Evolutionary conservation across 2,113 vertebrate species (phyloP).

Genomic region (Psephotus haematonotus): DNA sequence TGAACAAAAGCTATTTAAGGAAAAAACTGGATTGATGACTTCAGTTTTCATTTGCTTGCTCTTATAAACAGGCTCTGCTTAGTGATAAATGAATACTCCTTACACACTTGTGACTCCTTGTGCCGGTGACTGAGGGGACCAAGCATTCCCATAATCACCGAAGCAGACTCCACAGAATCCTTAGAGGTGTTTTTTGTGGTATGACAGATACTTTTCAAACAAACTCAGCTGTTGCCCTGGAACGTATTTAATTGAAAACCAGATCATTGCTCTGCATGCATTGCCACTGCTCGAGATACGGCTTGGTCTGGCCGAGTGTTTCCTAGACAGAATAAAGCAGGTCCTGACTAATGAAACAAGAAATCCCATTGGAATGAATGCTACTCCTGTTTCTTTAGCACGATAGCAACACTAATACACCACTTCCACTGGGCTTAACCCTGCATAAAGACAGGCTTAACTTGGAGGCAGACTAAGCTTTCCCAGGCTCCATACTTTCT

Average conservation of each 20-base stretch:
- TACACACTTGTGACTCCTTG: not conserved
- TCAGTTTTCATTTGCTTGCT: conserved; percentile 4
- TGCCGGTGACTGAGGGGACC: not conserved
- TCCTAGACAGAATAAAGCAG: not conserved
- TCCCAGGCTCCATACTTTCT: not conserved
- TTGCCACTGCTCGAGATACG: not conserved
- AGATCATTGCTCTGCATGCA: not conserved
- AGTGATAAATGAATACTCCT: not conserved
- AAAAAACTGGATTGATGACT: conserved; percentile 10
- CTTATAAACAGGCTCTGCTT: not conserved
- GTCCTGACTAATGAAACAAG: not conserved
- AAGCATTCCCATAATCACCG: not conserved
- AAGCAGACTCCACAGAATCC: not conserved
- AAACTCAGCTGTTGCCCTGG: not conserved
- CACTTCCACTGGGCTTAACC: not conserved
- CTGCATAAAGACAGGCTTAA: not conserved
- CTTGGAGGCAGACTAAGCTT: not conserved
- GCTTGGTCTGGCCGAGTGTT: not conserved
- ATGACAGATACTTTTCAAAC: not conserved
- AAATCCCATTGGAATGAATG: not conserved
- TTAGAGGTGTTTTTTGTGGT: not conserved
- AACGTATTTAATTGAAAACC: not conserved
- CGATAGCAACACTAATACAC: not conserved
- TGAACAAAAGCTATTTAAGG: not conserved
- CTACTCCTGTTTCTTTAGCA: not conserved